Evolutionary conservation across 2,113 vertebrate genomes (phyloP), one percentile per base, ranked within the genome.

Genomic region (Lamprologus speciosus): DNA sequence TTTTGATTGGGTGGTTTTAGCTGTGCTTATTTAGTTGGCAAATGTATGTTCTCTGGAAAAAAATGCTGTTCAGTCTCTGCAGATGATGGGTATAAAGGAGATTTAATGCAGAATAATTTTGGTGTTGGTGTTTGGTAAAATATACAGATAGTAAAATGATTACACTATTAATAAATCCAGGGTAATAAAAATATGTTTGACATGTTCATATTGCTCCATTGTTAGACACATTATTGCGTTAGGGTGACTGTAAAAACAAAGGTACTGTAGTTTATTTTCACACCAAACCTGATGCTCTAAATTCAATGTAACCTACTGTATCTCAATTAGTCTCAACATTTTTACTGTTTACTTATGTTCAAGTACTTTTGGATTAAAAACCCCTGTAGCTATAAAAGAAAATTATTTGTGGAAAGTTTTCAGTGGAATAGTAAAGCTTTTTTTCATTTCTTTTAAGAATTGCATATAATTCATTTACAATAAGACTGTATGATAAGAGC

Each of bases 1-100:
- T 87, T 87, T 86, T 81, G 90, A 95, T 94, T 94, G 53, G 90
- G 88, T 89, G 82, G 73, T 54, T 85, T 86, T 81, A 81, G 19
- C 16, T 35, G 33, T 9, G 54, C 85, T 93, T 89, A 81, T 95
- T 94, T 93, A 63, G n/a, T 53, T 81, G 84, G 84, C 86, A 88
- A 85, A 87, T 83, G 73, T 57, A 60, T 73, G 45, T 58, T 89
- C 85, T 86, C 80, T 79, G 54, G 70, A 82, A 82, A 23, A 23
- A 83, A 65, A 87, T 51, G 85, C n/a, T 70, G 53, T 60, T 35
- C 28, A 47, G 26, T 58, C 33, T 68, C 73, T 58, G 54, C 8
- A 11, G 63, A 33, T 85, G 85, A 80, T 19, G 4, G 35, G 68
- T 60, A 51, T 42, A 70, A 84, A 92, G 33, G 47, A 89, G 78